These are phyloP conservation scores for Laterallus jamaicensis DNA, from an alignment of 2,113 vertebrate species.

Conservation along the genomic window DNA sequence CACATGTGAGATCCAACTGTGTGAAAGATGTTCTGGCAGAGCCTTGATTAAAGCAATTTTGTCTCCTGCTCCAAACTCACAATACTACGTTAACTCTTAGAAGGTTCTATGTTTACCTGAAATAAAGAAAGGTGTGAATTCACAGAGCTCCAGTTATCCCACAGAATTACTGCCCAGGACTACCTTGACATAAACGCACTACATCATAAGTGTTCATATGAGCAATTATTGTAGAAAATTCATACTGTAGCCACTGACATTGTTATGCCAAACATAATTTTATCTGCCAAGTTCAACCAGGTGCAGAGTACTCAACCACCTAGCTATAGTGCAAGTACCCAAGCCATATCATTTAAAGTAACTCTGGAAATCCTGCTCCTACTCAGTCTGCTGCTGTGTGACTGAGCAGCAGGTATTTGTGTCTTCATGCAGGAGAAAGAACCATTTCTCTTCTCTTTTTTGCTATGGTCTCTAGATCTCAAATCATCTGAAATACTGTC, in stretches of 20 bases:
- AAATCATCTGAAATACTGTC: slow-evolving; percentile 29
- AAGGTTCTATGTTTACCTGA: not conserved
- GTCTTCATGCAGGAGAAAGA: not conserved
- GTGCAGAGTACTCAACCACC: not conserved
- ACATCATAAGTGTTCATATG: not conserved
- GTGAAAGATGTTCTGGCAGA: not conserved
- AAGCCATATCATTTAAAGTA: not conserved
- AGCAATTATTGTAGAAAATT: not conserved
- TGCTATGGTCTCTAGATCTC: not conserved
- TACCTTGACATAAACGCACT: not conserved
- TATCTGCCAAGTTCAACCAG: not conserved
- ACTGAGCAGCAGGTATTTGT: not conserved
- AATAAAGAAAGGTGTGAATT: not conserved
- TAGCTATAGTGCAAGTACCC: not conserved
- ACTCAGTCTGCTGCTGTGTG: not conserved
- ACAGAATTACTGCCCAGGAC: not conserved
- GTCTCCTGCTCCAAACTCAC: not conserved
- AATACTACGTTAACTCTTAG: not conserved
- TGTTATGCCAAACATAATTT: not conserved
- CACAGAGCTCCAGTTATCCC: not conserved
- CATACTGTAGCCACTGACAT: not conserved
- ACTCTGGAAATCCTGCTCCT: not conserved
- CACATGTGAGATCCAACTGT: not conserved
- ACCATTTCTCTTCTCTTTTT: slow-evolving; percentile 7
- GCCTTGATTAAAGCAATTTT: not conserved